Evolutionary conservation across 2,888 invertebrate genomes (phyloP), one percentile per base, ranked within the genome.

Genomic region (Anodontia alba): DNA sequence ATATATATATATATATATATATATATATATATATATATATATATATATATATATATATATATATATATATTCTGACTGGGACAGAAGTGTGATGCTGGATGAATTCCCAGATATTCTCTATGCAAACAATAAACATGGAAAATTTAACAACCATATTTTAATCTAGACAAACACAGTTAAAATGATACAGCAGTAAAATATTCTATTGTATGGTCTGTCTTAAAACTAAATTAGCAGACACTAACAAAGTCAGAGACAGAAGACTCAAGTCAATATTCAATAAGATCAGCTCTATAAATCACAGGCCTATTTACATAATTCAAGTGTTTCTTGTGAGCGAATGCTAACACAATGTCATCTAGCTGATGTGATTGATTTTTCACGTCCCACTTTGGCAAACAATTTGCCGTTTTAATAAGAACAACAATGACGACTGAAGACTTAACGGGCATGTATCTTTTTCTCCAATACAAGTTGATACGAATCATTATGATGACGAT

Each of bases 341-440:
- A 62, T 33, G 62, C 33, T 62, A 33, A 33, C 62, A 33, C 23
- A 62, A 62, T 62, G 62, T 62, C 62, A 62, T 62, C 33, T 62
- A 33, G 62, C 15, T 62, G 62, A 62, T 33, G 62, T 81, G 81
- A 85, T 85, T 85, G 85, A 85, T 85, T 85, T 85, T 85, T 80
- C 81, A 62, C 82, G 73, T 84, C 79, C 33, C 62, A 62, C 54
- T 69, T 68, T 75, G 73, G 80, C 84, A 68, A 71, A 78, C 69
- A 71, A 68, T 62, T 77, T 68, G 66, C 74, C 71, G 77, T 67
- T 77, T 69, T 81, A 76, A 74, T 76, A 77, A 77, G 73, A 73
- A 66, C 26, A 70, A 66, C 71, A 54, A 51, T 62, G 66, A 36
- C 62, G 74, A 62, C 73, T 74, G 67, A 62, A 17, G 62, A 33